Evolutionary conservation across 2,888 invertebrate species (phyloP).

Genomic region (Dicyrtoma fusca): DNA sequence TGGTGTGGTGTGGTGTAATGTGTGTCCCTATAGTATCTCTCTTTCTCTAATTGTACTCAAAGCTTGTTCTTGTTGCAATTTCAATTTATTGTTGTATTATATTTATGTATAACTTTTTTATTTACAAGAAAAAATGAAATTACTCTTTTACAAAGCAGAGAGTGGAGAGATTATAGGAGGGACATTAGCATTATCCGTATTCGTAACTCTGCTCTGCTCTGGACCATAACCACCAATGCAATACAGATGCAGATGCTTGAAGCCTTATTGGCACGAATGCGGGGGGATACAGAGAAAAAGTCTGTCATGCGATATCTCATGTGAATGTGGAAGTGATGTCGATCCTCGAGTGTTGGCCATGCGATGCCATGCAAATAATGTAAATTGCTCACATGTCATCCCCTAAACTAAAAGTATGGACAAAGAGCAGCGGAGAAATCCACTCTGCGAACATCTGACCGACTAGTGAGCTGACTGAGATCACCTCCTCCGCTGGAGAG

Average conservation of each 20-base stretch:
- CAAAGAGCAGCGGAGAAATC: conserved; percentile 5
- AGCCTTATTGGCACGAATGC: too few relatives aligned
- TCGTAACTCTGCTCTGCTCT: too few relatives aligned
- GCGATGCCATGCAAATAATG: conserved; percentile 1
- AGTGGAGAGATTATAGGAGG: not conserved
- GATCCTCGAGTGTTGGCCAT: too few relatives aligned
- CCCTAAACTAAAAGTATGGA: not conserved
- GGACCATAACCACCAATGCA: not conserved
- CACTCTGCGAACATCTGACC: not conserved
- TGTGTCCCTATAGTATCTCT: not conserved
- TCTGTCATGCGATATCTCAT: conserved; percentile 21
- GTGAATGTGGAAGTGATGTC: too few relatives aligned
- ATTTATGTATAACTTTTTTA: too few relatives aligned
- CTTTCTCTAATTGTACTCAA: not conserved
- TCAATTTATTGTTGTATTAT: not conserved
- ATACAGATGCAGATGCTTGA: too few relatives aligned
- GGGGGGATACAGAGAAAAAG: conserved; percentile 5
- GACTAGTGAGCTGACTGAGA: not conserved
- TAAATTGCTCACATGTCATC: not conserved
- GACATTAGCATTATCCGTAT: not conserved
- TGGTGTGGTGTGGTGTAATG: not conserved
- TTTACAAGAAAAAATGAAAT: not conserved
- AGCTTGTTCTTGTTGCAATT: not conserved
- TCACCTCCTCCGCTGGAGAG: too few relatives aligned
- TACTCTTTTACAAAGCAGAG: not conserved